These are phyloP conservation scores for Acrobasis suavella DNA, from an alignment of 2,888 invertebrate species.

Conservation along the genomic window DNA sequence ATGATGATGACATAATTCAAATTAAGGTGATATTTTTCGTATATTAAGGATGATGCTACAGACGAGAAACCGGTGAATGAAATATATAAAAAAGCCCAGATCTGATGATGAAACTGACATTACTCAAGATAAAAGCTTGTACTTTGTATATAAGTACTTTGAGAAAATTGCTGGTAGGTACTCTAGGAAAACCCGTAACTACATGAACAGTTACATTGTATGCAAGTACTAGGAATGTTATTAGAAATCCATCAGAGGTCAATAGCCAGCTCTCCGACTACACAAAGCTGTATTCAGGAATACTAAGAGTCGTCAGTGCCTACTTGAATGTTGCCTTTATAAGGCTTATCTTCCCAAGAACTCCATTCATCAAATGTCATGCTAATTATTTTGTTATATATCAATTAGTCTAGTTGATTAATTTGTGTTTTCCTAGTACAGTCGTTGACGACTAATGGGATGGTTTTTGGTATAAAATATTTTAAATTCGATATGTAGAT, in stretches of 20 bases:
- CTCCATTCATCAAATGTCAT: conserved; percentile 1
- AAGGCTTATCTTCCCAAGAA: conserved; percentile 13
- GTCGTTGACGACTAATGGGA: not conserved
- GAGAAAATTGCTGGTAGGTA: not conserved
- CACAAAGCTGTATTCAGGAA: conserved; percentile 30
- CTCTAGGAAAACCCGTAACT: not conserved
- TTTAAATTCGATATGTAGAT: too few relatives aligned
- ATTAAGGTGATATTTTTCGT: too few relatives aligned
- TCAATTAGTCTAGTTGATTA: conserved; percentile 11
- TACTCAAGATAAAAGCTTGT: too few relatives aligned
- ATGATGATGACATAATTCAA: too few relatives aligned
- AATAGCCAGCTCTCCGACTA: conserved; percentile 30
- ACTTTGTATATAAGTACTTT: too few relatives aligned
- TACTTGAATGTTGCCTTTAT: conserved; percentile 14
- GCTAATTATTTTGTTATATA: conserved; percentile 10
- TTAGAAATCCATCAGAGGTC: conserved; percentile 41
- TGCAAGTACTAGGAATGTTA: conserved; percentile 33
- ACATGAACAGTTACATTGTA: conserved; percentile 5
- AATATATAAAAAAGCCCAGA: too few relatives aligned
- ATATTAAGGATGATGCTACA: too few relatives aligned
- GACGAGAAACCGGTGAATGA: too few relatives aligned
- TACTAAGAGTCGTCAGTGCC: conserved; percentile 16
- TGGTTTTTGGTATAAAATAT: too few relatives aligned
- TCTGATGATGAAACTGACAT: too few relatives aligned
- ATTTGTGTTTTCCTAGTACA: conserved; percentile 8